Evolutionary conservation across 1,140 invertebrate species (phyloP).

Genomic region (Pseudomyrmex sp.): DNA sequence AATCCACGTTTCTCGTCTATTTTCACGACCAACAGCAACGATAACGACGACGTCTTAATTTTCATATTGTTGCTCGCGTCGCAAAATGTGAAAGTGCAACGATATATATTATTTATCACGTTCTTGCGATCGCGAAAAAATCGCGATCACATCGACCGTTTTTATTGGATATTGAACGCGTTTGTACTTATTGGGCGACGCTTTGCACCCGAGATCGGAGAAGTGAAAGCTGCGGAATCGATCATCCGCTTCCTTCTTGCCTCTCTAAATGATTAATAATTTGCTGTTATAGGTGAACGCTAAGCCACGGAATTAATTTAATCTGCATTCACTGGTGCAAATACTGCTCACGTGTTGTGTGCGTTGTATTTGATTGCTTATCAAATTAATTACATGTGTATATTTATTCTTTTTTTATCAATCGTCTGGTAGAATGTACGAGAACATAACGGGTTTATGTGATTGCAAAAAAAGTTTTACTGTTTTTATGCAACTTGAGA

Average conservation of each 20-base stretch:
- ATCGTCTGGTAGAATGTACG: neutral
- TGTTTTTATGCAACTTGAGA: no score
- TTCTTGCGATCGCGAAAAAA: conserved; percentile 6
- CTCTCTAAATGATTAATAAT: conserved; percentile 30
- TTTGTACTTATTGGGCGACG: conserved; percentile 8
- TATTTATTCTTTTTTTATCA: neutral
- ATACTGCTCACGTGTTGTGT: neutral
- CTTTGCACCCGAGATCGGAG: conserved; percentile 33
- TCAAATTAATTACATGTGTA: neutral
- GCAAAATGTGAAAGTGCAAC: conserved; percentile 34
- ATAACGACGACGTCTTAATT: conserved; percentile 1
- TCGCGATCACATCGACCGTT: neutral
- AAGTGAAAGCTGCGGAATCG: conserved; percentile 41
- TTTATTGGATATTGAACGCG: neutral
- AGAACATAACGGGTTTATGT: neutral
- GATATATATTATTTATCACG: neutral
- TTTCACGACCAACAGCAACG: conserved; percentile 4
- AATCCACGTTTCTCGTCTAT: conserved; percentile 11
- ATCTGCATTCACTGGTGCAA: conserved; percentile 18
- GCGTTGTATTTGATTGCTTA: neutral
- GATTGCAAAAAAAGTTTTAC: no score
- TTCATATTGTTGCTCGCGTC: neutral
- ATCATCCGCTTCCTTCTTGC: conserved; percentile 36
- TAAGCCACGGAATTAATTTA: conserved; percentile 28
- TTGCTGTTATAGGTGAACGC: neutral